phyloP scores from a whole-genome alignment of 2,113 vertebrate species.

The Pleuronectes platessa region DNA sequence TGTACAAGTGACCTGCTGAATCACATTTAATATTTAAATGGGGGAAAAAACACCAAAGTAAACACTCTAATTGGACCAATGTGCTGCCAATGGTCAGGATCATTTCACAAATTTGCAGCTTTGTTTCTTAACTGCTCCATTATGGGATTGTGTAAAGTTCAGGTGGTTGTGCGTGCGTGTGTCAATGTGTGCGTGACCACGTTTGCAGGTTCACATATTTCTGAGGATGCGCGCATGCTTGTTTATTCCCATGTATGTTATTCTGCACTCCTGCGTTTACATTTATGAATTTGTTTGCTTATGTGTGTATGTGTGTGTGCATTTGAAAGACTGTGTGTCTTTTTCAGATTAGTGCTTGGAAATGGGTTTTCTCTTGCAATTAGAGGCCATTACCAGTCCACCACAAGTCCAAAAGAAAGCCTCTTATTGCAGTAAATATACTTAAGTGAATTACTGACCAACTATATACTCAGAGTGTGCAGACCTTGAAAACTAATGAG shows the following conservation, averaged over 20 bases:
- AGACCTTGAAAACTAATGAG: conserved; percentile 69
- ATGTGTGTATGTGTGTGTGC: conserved; percentile 7
- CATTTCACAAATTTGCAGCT: conserved; percentile 51
- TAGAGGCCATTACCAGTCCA: conserved; percentile 64
- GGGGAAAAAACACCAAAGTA: conserved; percentile 24
- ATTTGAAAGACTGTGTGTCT: conserved; percentile 27
- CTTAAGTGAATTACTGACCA: conserved; percentile 65
- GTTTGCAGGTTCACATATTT: not conserved
- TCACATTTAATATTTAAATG: conserved; percentile 33
- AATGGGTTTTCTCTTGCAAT: conserved; percentile 65
- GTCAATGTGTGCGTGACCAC: conserved; percentile 7
- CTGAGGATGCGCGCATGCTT: not conserved
- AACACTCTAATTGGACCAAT: conserved; percentile 48
- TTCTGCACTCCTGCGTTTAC: conserved; percentile 23
- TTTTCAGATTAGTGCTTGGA: conserved; percentile 52
- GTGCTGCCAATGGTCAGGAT: conserved; percentile 50
- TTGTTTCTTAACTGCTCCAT: conserved; percentile 53
- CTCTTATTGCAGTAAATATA: conserved; percentile 62
- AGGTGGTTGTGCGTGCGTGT: conserved; percentile 10
- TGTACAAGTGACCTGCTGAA: conserved; percentile 13
- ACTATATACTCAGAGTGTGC: conserved; percentile 55
- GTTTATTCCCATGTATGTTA: conserved; percentile 9
- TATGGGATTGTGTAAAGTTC: conserved; percentile 44
- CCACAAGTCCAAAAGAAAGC: conserved; percentile 61
- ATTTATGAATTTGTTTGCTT: conserved; percentile 30